A percentile compares a stretch with the other conserved stretches of the same genome.
phyloP scores from a whole-genome alignment of 2,797 vertebrate species.

The Acanthopagrus latus region DNA sequence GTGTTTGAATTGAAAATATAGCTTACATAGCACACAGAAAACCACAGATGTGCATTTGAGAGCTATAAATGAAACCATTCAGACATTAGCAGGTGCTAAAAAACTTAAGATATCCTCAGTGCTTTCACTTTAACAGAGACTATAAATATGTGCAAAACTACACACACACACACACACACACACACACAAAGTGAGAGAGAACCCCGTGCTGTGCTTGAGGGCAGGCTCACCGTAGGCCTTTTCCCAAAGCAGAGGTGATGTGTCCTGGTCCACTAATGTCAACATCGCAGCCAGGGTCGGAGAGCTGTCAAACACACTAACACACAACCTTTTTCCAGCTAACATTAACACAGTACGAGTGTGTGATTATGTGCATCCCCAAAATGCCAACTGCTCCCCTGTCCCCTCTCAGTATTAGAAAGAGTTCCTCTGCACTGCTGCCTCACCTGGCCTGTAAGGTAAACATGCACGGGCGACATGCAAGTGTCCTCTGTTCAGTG shows the following conservation, averaged over 20 bases:
- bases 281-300: constrained; percentile 66
- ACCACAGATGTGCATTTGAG: not conserved
- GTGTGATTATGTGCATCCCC: constrained; percentile 56
- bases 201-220: constrained; percentile 62
- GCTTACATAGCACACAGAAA: not conserved
- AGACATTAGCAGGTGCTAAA: not conserved
- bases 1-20: constrained; percentile 14
- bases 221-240: constrained; percentile 65
- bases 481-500: constrained; percentile 10
- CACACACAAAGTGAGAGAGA: constrained; percentile 18
- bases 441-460: constrained; percentile 44
- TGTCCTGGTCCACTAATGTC: constrained; percentile 77
- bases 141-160: constrained; percentile 18
- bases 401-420: constrained; percentile 40
- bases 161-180: constrained; percentile 21
- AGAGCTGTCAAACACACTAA: constrained; percentile 80
- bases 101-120: not conserved
- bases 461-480: constrained; percentile 11
- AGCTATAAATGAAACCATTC: not conserved
- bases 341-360: constrained; percentile 61
- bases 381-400: constrained; percentile 74
- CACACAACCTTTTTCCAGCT: constrained; percentile 77
- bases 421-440: constrained; percentile 34
- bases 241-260: constrained; percentile 81
- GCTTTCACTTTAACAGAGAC: constrained; percentile 34